Evolutionary conservation across 2,888 invertebrate species (phyloP).

Genomic region (Glaucopsyche alexis): DNA sequence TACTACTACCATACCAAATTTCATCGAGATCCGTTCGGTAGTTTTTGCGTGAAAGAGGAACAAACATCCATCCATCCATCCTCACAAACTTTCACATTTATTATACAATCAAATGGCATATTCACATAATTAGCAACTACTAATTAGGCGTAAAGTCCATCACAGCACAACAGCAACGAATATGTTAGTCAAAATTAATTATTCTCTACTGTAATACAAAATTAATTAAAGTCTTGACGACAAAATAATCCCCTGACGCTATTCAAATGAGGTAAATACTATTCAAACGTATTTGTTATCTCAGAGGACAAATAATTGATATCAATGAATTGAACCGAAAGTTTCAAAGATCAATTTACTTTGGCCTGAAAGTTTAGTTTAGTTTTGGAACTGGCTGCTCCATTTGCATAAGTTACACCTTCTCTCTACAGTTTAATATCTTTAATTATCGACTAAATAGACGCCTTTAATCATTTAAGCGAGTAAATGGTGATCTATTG

Average conservation of each 20-base stretch:
- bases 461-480: constrained; percentile 59
- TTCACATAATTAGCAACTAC: background rate
- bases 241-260: background rate
- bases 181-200: background rate
- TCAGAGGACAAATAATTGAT: constrained; percentile 32
- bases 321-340: constrained; percentile 49
- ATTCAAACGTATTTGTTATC: constrained; percentile 19
- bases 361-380: constrained; percentile 30
- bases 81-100: too few species aligned
- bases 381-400: constrained; percentile 47
- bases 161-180: background rate
- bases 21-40: too few species aligned
- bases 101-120: background rate
- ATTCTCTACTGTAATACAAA: constrained; percentile 3
- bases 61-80: too few species aligned
- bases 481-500: background rate
- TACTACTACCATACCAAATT: too few species aligned
- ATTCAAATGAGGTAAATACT: constrained; percentile 17
- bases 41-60: too few species aligned
- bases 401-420: constrained; percentile 69
- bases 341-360: constrained; percentile 45
- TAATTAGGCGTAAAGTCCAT: background rate
- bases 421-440: constrained; percentile 38
- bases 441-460: constrained; percentile 63
- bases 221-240: constrained; percentile 5